A percentile compares a stretch with the other conserved stretches of the same genome.
phyloP scores from a whole-genome alignment of 2,797 vertebrate species.

The Microctenopoma steveboyesi region DNA sequence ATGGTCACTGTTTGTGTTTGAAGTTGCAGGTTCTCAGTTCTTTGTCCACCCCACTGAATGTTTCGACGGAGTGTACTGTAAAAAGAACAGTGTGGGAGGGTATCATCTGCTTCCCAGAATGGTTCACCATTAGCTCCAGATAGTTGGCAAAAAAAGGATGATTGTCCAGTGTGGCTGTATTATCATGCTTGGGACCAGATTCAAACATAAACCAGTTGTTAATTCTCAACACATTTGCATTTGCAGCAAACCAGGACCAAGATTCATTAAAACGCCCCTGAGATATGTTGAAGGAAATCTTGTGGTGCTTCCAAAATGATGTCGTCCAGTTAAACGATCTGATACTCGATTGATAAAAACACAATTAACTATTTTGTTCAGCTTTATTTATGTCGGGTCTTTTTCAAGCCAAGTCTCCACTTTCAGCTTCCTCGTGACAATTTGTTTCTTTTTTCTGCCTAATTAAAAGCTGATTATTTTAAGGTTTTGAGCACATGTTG shows the following conservation, averaged over 20 bases:
- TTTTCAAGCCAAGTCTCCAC: not conserved
- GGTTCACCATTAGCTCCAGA: slow-evolving; percentile 52
- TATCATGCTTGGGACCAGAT: slow-evolving; percentile 22
- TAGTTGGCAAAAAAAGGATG: slow-evolving; percentile 38
- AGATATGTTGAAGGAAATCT: not conserved
- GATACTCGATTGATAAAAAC: not conserved
- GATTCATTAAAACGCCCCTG: slow-evolving; percentile 1
- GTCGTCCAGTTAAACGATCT: not conserved
- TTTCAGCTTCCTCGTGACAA: not conserved
- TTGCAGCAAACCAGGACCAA: not conserved
- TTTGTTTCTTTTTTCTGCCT: not conserved
- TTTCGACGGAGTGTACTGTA: slow-evolving; percentile 42
- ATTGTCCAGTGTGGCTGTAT: slow-evolving; percentile 25
- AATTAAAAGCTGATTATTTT: not conserved
- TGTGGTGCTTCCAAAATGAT: not conserved
- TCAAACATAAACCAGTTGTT: slow-evolving; percentile 21
- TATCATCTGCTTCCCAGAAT: slow-evolving; percentile 56
- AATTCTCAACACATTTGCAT: slow-evolving; percentile 5
- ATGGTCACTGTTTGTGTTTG: slow-evolving; percentile 63
- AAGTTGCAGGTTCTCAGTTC: slow-evolving; percentile 59
- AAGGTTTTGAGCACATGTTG: not conserved
- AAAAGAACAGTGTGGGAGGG: slow-evolving; percentile 62
- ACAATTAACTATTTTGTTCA: not conserved
- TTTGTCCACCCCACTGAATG: slow-evolving; percentile 49
- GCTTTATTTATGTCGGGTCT: too few species aligned